Evolutionary conservation across 2,888 invertebrate species (phyloP), one percentile per base, ranked within the genome.

Genomic region (Vesta saturnalis): DNA sequence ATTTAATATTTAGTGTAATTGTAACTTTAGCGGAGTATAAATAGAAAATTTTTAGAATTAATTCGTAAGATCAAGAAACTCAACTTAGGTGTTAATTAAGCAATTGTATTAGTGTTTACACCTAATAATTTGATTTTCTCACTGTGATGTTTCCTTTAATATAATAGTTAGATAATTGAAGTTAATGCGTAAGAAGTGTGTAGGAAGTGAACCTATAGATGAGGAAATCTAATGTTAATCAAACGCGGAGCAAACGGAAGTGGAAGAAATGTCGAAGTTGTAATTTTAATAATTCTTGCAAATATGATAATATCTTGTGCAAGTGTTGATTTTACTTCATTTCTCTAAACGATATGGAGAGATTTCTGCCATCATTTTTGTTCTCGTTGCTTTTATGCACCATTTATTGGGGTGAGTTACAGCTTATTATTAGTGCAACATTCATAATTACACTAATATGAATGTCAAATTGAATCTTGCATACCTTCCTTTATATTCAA

Each of bases 371-470:
- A 65, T 73, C 72, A 75, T 74, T 77, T 77, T 73, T 77, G 72
- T 77, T 79, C 72, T 73, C 74, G 55, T 67, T 72, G 61, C 76
- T 79, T 75, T 74, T 77, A 70, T 77, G 78, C 71, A 73, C 72
- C 49, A 72, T 75, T 74, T 78, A 70, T 73, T 72, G 77, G 73
- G 80, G 80, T 80, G 72, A 78, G 78, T 76, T 70, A 14, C 23
- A 21, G 14, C 35, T 55, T 22, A 47, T 60, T 72, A 43, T 10
- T 30, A 22, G 18, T 55, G 56, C 58, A 5, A 16, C 57, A 16
- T 49, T 62, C 39, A 19, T 56, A 47, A 30, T 12, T 59, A 15
- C 12, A 16, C 8, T 14, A 58, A 52, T 52, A 52, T 19, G 3
- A 19, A 12, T 52, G 21, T 21, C n/a, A 52, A 19, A 58, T 58